phyloP scores from a whole-genome alignment of 2,113 vertebrate species.

The Gorsachius goisagi region DNA sequence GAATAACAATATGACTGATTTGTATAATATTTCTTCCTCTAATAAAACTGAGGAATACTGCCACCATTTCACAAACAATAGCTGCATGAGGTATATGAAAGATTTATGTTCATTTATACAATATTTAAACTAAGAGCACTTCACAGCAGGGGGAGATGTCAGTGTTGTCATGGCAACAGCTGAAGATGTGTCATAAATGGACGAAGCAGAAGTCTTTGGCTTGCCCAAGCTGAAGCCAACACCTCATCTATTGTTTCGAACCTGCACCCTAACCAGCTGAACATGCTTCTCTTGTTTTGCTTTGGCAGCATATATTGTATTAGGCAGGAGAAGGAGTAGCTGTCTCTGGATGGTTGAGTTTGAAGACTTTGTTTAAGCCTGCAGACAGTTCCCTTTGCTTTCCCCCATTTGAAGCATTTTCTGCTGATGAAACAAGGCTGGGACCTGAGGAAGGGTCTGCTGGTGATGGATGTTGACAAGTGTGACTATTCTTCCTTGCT shows the following conservation, averaged over 20 bases:
- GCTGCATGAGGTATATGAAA: conserved; percentile 12
- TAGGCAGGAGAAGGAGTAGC: not conserved
- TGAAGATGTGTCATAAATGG: conserved; percentile 15
- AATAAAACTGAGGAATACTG: not conserved
- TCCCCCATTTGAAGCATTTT: not conserved
- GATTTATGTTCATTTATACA: conserved; percentile 63
- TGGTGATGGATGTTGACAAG: not conserved
- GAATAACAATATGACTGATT: not conserved
- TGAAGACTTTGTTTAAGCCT: not conserved
- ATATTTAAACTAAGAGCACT: conserved; percentile 43
- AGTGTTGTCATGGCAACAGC: conserved; percentile 62
- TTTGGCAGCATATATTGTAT: not conserved
- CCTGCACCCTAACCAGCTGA: not conserved
- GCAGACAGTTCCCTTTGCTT: not conserved
- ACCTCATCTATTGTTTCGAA: not conserved
- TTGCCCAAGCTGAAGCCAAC: not conserved
- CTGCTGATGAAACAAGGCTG: not conserved
- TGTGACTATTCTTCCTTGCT: not conserved
- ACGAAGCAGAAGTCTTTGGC: not conserved
- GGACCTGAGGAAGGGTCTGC: not conserved
- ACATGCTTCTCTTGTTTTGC: not conserved
- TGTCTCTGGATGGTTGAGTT: not conserved
- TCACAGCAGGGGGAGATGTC: conserved; percentile 13
- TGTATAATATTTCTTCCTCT: not conserved
- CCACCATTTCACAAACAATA: conserved; percentile 15